Evolutionary conservation across 2,113 vertebrate species (phyloP).

Genomic region (Oreochromis aureus): DNA sequence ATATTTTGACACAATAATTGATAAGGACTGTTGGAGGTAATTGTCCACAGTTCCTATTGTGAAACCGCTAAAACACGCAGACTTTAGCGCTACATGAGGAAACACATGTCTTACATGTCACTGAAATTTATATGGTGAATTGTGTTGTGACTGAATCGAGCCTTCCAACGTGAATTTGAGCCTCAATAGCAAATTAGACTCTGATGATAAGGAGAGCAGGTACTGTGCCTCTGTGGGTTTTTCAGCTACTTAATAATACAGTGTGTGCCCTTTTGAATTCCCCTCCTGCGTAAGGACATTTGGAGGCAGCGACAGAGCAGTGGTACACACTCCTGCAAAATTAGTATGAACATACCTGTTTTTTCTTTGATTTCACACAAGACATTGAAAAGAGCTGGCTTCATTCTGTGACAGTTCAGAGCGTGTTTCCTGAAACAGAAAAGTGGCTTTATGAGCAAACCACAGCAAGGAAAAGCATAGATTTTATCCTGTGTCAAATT

Average conservation of each 20-base stretch:
- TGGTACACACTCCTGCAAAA: background rate
- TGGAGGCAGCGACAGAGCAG: background rate
- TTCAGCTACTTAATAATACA: background rate
- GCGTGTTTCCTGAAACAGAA: slow-evolving; percentile 91
- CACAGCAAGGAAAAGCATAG: background rate
- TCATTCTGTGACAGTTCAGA: slow-evolving; percentile 99
- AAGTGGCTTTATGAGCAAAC: slow-evolving; percentile 10
- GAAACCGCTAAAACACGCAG: background rate
- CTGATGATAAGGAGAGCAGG: background rate
- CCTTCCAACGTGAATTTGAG: background rate
- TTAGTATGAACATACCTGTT: slow-evolving; percentile 81
- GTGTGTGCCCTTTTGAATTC: background rate
- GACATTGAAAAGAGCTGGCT: slow-evolving; percentile 97
- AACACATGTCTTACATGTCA: slow-evolving; percentile 8
- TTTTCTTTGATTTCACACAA: slow-evolving; percentile 99
- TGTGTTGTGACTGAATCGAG: slow-evolving; percentile 14
- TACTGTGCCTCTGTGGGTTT: background rate
- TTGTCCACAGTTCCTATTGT: slow-evolving; percentile 41
- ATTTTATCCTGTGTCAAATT: background rate
- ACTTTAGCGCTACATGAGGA: slow-evolving; percentile 17
- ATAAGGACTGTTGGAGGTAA: slow-evolving; percentile 29
- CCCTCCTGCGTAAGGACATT: background rate
- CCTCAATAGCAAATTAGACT: slow-evolving; percentile 2
- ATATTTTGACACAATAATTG: slow-evolving; percentile 49
- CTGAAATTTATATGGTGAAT: slow-evolving; percentile 31